Conservation (phyloP, 2,113 vertebrate species). For the Ophiodon elongatus region DNA sequence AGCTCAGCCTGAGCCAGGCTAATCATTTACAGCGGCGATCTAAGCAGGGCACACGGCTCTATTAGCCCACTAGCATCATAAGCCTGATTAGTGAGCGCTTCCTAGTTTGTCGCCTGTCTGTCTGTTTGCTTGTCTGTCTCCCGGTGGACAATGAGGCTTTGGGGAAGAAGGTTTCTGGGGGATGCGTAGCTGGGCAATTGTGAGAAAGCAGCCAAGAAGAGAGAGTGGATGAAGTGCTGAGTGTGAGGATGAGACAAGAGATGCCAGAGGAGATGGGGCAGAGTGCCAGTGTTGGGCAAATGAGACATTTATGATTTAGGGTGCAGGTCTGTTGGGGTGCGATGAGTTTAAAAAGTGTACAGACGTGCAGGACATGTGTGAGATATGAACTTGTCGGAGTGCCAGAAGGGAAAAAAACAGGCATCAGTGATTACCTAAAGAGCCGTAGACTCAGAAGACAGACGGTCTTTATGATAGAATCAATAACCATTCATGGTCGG, state of each 20-base stretch:
- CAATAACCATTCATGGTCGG: slow-evolving; percentile 78
- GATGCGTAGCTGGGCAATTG: slow-evolving; percentile 9
- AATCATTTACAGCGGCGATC: slow-evolving; percentile 68
- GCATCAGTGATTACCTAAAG: slow-evolving; percentile 74
- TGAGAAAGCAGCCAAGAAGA: slow-evolving; percentile 18
- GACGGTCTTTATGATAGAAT: slow-evolving; percentile 77
- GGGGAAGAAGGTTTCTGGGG: slow-evolving; percentile 5
- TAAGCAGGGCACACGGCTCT: slow-evolving; percentile 56
- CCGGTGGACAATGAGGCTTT: slow-evolving; percentile 14
- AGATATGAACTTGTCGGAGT: slow-evolving; percentile 50
- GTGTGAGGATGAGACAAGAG: slow-evolving; percentile 10
- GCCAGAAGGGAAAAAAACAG: slow-evolving; percentile 34
- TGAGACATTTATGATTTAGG: slow-evolving; percentile 1
- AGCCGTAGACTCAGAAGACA: slow-evolving; percentile 68
- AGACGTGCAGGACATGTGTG: slow-evolving; percentile 48
- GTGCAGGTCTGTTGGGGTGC: not conserved
- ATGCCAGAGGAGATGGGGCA: slow-evolving; percentile 5
- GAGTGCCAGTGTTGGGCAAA: slow-evolving; percentile 2
- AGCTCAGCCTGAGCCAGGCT: slow-evolving; percentile 71
- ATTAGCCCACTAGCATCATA: slow-evolving; percentile 66
- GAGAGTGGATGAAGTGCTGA: slow-evolving; percentile 1
- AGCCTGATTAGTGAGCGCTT: slow-evolving; percentile 63
- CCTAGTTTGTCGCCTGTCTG: slow-evolving; percentile 39
- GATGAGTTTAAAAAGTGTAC: slow-evolving; percentile 22
- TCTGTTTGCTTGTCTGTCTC: slow-evolving; percentile 44